These are phyloP conservation scores for Tor tambroides DNA, from an alignment of 2,113 vertebrate species.

Conservation along the genomic window DNA sequence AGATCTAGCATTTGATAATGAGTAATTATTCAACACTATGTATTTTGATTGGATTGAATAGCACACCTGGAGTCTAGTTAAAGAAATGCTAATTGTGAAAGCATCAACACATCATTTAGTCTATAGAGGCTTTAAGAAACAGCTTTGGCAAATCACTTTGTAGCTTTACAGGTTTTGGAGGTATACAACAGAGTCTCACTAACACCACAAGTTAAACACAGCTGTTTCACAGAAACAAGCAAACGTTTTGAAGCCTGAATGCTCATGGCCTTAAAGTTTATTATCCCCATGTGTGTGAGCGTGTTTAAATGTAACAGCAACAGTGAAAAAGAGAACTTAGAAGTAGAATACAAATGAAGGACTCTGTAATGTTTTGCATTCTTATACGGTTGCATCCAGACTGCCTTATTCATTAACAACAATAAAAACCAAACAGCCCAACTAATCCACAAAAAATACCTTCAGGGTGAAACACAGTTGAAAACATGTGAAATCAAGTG, in stretches of 20 bases:
- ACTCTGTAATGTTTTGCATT: conserved; percentile 28
- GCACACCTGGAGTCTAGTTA: neutral
- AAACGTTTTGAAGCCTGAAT: conserved; percentile 36
- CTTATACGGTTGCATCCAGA: conserved; percentile 30
- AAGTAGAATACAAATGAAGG: neutral
- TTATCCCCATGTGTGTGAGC: neutral
- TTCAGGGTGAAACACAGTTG: conserved; percentile 39
- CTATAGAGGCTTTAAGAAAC: neutral
- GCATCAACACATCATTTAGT: neutral
- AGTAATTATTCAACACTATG: neutral
- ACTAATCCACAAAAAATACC: conserved; percentile 51
- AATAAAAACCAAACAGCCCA: conserved; percentile 45
- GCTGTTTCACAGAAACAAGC: conserved; percentile 51
- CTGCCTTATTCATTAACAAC: conserved; percentile 53
- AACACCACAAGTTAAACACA: conserved; percentile 55
- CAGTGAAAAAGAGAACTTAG: neutral
- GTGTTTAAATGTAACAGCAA: neutral
- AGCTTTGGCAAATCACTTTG: conserved; percentile 20
- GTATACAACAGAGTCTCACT: conserved; percentile 39
- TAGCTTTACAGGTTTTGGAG: conserved; percentile 33
- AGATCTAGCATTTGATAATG: conserved; percentile 14
- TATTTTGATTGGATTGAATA: neutral
- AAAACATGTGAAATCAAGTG: conserved; percentile 36
- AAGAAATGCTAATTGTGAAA: conserved; percentile 14
- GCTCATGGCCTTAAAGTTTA: conserved; percentile 8